Evolutionary conservation across 2,797 vertebrate genomes (phyloP), one percentile per base, ranked within the genome.

Genomic region (Chiroxiphia lanceolata): DNA sequence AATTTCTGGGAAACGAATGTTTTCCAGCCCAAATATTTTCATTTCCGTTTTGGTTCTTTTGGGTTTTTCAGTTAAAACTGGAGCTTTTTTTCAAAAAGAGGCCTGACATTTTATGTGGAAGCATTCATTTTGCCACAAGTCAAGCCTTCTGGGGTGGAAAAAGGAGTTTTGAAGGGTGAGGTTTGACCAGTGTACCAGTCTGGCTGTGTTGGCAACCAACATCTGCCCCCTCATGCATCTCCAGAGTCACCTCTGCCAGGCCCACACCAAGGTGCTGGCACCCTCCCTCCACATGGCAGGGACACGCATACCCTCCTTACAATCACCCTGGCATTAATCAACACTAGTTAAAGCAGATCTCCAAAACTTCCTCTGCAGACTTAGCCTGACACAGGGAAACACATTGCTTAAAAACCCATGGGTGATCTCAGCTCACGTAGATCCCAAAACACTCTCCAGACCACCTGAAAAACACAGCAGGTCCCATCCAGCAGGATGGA

Each of bases 381-480:
- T 75, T 60, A 20, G 23, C 13, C 42, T 67, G 36, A 71, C 54
- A 68, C 13, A 78, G 45, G 12, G 51, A 65, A 87, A 57, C 15
- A 6, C 1, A 3, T 36, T 53, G 38, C 60, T 72, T 67, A n/a
- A 70, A 83, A 67, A 2, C 1, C 36, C 48, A 56, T 0, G 0
- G 25, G 27, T 38, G 23, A 74, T 54, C 42, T 83, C 68, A 83
- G 51, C 51, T 48, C 40, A 0, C 2, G 25, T 9, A 59, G n/a
- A 54, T 51, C 38, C 48, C n/a, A 15, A 67, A 93, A 48, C 1
- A 1, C 48, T 42, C 56, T 38, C 34, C 11, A 54, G 56, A 61
- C 12, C 26, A 44, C 40, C 34, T 7, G 1, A 67, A 45, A 53
- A 77, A 20, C 33, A 88, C 67, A 68, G 53, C 18, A 51, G 29